A percentile compares a stretch with the other conserved stretches of the same genome.
These are phyloP conservation scores for Aromia moschata DNA, from an alignment of 2,888 invertebrate species.

Conservation along the genomic window DNA sequence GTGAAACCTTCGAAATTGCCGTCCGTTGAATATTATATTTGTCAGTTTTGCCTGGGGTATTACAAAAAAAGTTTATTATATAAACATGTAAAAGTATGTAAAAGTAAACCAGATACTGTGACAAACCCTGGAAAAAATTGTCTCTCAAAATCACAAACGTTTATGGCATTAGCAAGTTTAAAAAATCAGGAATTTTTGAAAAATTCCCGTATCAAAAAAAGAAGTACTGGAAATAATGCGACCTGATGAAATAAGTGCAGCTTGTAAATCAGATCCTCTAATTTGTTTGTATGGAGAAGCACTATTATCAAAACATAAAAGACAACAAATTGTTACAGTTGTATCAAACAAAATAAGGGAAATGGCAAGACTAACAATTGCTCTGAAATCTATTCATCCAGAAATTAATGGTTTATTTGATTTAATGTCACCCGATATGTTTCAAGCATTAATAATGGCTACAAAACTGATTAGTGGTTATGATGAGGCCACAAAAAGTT, in stretches of 20 bases:
- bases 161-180: constrained; percentile 23
- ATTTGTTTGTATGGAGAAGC: no score
- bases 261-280: constrained; percentile 39
- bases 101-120: constrained; percentile 20
- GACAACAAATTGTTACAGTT: no score
- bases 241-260: constrained; percentile 37
- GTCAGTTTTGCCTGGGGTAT: constrained; percentile 33
- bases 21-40: constrained; percentile 30
- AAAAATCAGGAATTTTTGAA: constrained; percentile 25
- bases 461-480: no score
- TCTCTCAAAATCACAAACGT: constrained; percentile 29
- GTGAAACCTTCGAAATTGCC: constrained; percentile 28
- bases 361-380: no score
- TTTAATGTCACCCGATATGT: no score
- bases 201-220: constrained; percentile 26
- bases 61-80: constrained; percentile 29
- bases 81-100: constrained; percentile 33
- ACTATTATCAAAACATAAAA: no score
- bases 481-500: no score
- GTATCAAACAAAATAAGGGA: no score
- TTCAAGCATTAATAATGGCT: no score
- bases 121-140: constrained; percentile 23
- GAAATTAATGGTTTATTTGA: no score
- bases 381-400: no score
- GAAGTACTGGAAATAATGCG: constrained; percentile 40